These are phyloP conservation scores for Gadus macrocephalus DNA, from an alignment of 2,113 vertebrate genomes.

Conservation along the genomic window DNA sequence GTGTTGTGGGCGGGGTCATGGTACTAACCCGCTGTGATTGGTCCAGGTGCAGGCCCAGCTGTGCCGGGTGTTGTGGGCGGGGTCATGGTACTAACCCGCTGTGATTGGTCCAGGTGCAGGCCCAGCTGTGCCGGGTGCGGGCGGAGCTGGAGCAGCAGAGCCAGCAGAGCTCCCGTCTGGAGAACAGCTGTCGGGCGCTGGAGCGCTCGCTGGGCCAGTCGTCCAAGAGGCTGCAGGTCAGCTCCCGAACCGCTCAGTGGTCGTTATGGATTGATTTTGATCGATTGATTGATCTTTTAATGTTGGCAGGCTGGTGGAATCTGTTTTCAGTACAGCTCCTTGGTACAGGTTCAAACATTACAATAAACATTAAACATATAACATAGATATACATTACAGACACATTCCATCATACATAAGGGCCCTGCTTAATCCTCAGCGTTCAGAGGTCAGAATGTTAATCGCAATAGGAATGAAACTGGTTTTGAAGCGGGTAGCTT, in stretches of 20 bases:
- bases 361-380: too few species aligned
- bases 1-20: constrained; percentile 40
- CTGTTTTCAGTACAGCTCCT: too few species aligned
- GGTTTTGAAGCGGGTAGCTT: too few species aligned
- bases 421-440: too few species aligned
- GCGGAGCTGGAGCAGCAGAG: constrained; percentile 84
- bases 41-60: constrained; percentile 72
- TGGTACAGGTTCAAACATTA: too few species aligned
- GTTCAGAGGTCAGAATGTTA: too few species aligned
- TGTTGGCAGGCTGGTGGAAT: too few species aligned
- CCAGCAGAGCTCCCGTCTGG: constrained; percentile 83
- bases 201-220: constrained; percentile 88
- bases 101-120: constrained; percentile 46
- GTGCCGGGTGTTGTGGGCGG: constrained; percentile 68
- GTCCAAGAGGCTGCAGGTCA: constrained; percentile 82
- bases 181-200: constrained; percentile 87
- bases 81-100: too few species aligned
- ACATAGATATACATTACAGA: not conserved
- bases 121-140: constrained; percentile 81
- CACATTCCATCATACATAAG: too few species aligned
- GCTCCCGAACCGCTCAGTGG: not conserved
- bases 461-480: too few species aligned
- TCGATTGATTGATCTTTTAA: not conserved
- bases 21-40: not conserved
- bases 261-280: constrained; percentile 9